Evolutionary conservation across 2,888 invertebrate genomes (phyloP).

Genomic region (Amiota mariae): DNA sequence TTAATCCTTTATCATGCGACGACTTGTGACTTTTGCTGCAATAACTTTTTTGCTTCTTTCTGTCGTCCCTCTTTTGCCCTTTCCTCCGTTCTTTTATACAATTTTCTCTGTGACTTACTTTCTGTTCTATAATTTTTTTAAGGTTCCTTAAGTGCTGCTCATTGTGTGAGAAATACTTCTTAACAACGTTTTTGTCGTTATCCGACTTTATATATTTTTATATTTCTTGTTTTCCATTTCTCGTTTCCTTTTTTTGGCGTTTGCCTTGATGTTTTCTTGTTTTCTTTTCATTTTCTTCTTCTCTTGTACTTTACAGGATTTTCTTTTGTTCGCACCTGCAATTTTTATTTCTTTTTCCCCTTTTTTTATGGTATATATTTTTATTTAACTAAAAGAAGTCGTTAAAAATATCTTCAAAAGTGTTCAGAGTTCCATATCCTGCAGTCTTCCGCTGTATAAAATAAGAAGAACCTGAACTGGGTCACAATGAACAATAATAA

Average conservation of each 20-base stretch:
- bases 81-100: conserved; percentile 1
- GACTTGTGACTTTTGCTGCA: conserved; percentile 24
- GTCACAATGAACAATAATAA: background rate
- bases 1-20: conserved; percentile 24
- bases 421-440: background rate
- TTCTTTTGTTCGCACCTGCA: conserved; percentile 17
- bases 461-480: conserved; percentile 1
- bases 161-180: conserved; percentile 23
- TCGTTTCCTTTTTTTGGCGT: background rate
- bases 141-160: conserved; percentile 7
- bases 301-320: background rate
- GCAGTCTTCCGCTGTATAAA: background rate
- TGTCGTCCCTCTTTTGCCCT: background rate
- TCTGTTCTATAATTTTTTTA: conserved; percentile 18
- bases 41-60: conserved; percentile 8
- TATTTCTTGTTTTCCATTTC: background rate
- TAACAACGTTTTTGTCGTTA: conserved; percentile 7
- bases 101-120: conserved; percentile 16
- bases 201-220: background rate
- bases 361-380: background rate
- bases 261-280: background rate
- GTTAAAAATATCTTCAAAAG: conserved; percentile 15
- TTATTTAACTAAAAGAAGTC: conserved; percentile 17
- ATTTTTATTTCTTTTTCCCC: background rate
- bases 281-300: background rate